These are phyloP conservation scores for Halocaridina rubra DNA, from an alignment of 2,888 invertebrate species.

Conservation along the genomic window DNA sequence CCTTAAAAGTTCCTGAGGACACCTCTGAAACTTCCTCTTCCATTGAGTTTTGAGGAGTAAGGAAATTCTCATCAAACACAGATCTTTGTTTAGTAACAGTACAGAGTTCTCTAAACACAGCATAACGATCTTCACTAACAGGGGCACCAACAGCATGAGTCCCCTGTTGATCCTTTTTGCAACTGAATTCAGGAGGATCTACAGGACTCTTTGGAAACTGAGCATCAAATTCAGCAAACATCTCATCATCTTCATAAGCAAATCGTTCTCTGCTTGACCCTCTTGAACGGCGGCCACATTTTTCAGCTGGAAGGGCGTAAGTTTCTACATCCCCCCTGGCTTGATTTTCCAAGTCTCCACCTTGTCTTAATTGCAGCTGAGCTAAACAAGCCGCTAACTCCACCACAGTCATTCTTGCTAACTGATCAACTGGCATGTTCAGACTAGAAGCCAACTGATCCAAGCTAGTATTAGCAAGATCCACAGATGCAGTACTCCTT, in stretches of 20 bases:
- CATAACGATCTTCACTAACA: constrained; percentile 79
- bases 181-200: constrained; percentile 59
- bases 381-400: constrained; percentile 83
- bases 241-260: constrained; percentile 56
- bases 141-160: constrained; percentile 56
- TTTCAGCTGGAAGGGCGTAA: constrained; percentile 24
- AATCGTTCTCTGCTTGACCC: constrained; percentile 38
- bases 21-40: constrained; percentile 63
- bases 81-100: constrained; percentile 57
- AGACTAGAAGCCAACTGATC: constrained; percentile 82
- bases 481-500: constrained; percentile 74
- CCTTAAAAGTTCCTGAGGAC: constrained; percentile 62
- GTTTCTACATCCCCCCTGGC: constrained; percentile 47
- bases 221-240: constrained; percentile 64
- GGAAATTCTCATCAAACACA: constrained; percentile 62
- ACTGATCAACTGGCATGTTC: constrained; percentile 81
- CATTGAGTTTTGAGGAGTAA: constrained; percentile 63
- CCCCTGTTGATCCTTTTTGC: background rate
- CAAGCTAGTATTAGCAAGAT: constrained; percentile 76
- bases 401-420: constrained; percentile 87
- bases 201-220: constrained; percentile 63
- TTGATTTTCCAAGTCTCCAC: constrained; percentile 67
- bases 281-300: constrained; percentile 31
- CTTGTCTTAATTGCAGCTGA: constrained; percentile 64
- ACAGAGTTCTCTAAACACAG: constrained; percentile 83